Percentiles rank a stretch among this genome's conserved stretches.
phyloP scores from a whole-genome alignment of 37 sponge, comb jelly and placozoan genomes.

The Chondrilla cf. caribensis region DNA sequence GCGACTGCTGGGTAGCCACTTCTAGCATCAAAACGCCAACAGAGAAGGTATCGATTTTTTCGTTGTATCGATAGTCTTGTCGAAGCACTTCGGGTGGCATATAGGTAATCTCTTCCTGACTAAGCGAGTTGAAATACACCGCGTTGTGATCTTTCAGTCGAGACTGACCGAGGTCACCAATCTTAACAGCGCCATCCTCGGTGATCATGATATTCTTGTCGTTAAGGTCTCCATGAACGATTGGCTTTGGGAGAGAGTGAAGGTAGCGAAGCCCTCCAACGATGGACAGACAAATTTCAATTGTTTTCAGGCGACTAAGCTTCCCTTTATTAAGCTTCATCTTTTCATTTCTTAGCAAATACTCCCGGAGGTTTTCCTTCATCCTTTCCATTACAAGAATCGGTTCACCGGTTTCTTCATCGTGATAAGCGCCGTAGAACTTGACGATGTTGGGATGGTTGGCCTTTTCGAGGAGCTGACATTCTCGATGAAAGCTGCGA shows the following conservation, averaged over 20 bases:
- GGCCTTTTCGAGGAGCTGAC: too few species aligned
- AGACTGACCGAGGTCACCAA: constrained; percentile 1
- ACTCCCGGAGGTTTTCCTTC: background rate
- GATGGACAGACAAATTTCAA: constrained; percentile 4
- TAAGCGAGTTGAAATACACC: too few species aligned
- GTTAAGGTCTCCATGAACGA: background rate
- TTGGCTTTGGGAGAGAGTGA: background rate
- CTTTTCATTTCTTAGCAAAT: background rate
- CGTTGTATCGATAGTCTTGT: too few species aligned
- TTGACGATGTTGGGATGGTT: background rate
- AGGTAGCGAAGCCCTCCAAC: background rate
- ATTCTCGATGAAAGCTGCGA: too few species aligned
- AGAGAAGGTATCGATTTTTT: too few species aligned
- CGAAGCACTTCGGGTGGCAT: too few species aligned
- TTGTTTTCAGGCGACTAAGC: background rate
- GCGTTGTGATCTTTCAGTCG: too few species aligned
- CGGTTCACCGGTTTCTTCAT: background rate
- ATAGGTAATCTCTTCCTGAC: too few species aligned
- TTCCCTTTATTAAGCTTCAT: too few species aligned
- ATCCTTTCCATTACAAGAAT: background rate
- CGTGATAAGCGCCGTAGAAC: background rate
- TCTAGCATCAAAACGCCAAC: too few species aligned
- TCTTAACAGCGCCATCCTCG: background rate
- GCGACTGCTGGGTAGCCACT: too few species aligned
- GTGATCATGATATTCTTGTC: background rate